Evolutionary conservation across 2,888 invertebrate species (phyloP), one percentile per base, ranked within the genome.

Genomic region (Netelia virgata): DNA sequence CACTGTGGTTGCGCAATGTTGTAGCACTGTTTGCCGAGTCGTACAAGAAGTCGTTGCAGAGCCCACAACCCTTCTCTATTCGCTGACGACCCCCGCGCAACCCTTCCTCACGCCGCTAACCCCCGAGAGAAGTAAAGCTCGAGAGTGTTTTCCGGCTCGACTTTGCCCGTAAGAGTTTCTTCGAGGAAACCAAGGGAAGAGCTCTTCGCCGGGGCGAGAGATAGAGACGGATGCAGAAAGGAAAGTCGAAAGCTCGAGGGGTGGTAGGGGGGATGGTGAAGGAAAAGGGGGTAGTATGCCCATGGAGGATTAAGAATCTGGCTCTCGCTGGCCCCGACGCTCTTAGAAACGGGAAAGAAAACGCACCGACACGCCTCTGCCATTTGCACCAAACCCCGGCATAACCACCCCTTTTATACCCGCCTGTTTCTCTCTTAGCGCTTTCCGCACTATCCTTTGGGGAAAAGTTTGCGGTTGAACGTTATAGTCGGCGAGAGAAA

Each of bases 71-170:
- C 36, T 36, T 47, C 59, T 55, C 18, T 36, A 53, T 53, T 70
- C 36, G 36, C 55, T 28, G n/a, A 47, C 59, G 20, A 73, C 3
- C 43, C 57, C 47, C 28, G 36, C 36, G 36, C 47, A 23, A 28
- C 28, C 55, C 28, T 18, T 16, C 16, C 20, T 18, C 6, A 41
- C 28, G 41, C 57, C 70, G 36, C 14, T 53, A 16, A 28, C 28
- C 16, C 14, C 57, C 57, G 18, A 16, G 61, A 77, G 82, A 77
- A 83, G 83, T 78, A 74, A 83, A 83, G 53, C 83, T 78, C 69
- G 73, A 63, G 83, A 83, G 78, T 83, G 78, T 83, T 83, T 83
- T 83, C 78, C 83, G 73, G 73, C 73, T 83, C 50, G 73, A 83
- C 74, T 83, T 83, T 75, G 75, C 74, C 6, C 70, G 69, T 74